A percentile compares a stretch with the other conserved stretches of the same genome.
Conservation (phyloP, 2,888 invertebrate genomes). For the Euphydryas editha region DNA sequence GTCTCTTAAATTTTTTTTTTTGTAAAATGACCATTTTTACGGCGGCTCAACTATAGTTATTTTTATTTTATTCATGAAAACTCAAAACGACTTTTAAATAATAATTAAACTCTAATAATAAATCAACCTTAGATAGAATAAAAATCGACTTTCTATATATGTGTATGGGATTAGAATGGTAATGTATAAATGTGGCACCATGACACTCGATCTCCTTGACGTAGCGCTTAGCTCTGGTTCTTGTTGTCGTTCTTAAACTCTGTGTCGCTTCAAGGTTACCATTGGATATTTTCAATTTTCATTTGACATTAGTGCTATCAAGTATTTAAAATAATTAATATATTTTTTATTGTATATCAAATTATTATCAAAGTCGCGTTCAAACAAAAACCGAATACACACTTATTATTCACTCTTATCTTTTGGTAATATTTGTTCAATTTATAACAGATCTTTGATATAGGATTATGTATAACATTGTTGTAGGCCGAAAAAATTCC, state of each 20-base stretch:
- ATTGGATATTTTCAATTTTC: conserved; percentile 24
- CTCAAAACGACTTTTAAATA: not conserved
- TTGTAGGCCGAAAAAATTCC: conserved; percentile 42
- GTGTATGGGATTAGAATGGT: conserved; percentile 65
- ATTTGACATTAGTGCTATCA: not conserved
- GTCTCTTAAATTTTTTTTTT: no score
- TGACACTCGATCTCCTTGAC: conserved; percentile 73
- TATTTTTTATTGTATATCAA: not conserved
- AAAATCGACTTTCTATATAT: conserved; percentile 30
- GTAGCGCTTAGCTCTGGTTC: conserved; percentile 62
- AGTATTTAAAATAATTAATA: not conserved
- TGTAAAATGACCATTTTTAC: no score
- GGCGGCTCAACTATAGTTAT: no score
- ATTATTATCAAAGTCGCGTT: conserved; percentile 8
- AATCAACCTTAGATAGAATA: not conserved
- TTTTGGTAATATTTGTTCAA: conserved; percentile 29
- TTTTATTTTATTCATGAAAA: not conserved
- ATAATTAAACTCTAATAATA: not conserved
- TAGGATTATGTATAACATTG: conserved; percentile 35
- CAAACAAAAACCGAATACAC: conserved; percentile 24
- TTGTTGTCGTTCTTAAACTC: conserved; percentile 56
- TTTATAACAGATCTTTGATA: conserved; percentile 25
- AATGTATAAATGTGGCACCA: conserved; percentile 57
- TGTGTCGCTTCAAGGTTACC: conserved; percentile 55
- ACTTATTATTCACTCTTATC: conserved; percentile 21